Evolutionary conservation across 2,113 vertebrate genomes (phyloP), one percentile per base, ranked within the genome.

Genomic region (Cygnus atratus): DNA sequence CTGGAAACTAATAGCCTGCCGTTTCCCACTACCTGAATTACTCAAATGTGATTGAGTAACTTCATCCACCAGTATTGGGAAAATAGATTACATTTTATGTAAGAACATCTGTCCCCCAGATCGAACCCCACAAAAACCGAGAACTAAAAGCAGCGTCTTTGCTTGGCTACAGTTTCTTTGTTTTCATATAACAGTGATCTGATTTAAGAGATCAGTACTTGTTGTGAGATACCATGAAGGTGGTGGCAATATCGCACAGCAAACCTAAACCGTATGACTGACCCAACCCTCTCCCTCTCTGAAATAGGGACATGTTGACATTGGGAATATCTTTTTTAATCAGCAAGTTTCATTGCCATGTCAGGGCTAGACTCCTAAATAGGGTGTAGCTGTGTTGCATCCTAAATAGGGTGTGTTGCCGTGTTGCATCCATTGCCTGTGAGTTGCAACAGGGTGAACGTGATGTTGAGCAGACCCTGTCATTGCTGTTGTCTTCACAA

Each of bases 21-120:
- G 29, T 83, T 88, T 96, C 83, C 54, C 37, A 37, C 92, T 93
- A 44, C 85, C 76, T 84, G 75, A 95, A 78, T 92, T 90, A 90
- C 66, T 59, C 52, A 78, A 25, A 55, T 75, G 39, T 78, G 81
- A 65, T 43, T n/a, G 58, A 82, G 37, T 84, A 68, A 58, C 87
- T 80, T 72, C 68, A 65, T 21, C 37, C 14, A 54, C n/a, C 16
- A 22, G 20, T 44, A 52, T 33, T 54, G 35, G 52, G 35, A 81
- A 77, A 71, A 70, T 25, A 79, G 11, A 39, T 86, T 25, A n/a
- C 20, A 3, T 14, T n/a, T 20, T 63, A 54, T 9, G 4, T 41
- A 26, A 7, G 66, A 39, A 35, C 22, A 39, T 55, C 76, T 88
- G 26, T 58, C 5, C 16, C 16, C 21, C 1, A 6, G 43, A 58